phyloP scores from a whole-genome alignment of 2,888 invertebrate genomes.

The Melanostoma mellinum region DNA sequence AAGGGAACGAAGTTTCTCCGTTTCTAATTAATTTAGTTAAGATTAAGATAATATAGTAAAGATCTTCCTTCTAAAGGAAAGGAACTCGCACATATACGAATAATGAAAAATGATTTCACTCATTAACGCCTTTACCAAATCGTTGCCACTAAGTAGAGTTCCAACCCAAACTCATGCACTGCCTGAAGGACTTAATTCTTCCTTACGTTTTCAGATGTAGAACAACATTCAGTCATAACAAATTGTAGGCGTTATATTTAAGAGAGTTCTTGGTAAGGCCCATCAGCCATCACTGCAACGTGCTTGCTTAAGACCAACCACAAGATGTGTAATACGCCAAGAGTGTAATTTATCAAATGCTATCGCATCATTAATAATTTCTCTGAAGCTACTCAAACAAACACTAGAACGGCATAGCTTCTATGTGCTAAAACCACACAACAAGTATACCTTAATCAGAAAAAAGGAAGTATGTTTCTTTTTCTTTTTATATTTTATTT shows the following conservation, averaged over 20 bases:
- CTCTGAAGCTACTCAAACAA: constrained; percentile 23
- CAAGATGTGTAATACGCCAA: constrained; percentile 52
- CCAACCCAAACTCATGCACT: background rate
- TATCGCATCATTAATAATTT: constrained; percentile 74
- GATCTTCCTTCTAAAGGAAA: no score
- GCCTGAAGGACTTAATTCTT: constrained; percentile 12
- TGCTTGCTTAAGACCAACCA: constrained; percentile 18
- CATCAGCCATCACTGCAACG: background rate
- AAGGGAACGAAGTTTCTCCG: no score
- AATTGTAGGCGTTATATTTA: constrained; percentile 28
- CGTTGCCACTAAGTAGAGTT: background rate
- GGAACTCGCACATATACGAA: no score
- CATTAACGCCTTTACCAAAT: background rate
- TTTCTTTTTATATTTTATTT: constrained; percentile 28
- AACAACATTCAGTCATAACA: background rate
- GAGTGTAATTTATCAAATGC: constrained; percentile 74
- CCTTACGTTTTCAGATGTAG: constrained; percentile 6
- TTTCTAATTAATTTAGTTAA: no score
- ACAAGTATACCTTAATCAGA: constrained; percentile 25
- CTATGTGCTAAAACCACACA: constrained; percentile 16
- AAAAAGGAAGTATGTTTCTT: constrained; percentile 26
- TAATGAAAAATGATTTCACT: constrained; percentile 12
- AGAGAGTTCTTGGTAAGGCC: background rate
- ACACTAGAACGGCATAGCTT: background rate
- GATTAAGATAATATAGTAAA: no score